A percentile compares a stretch with the other conserved stretches of the same genome.
phyloP scores from a whole-genome alignment of 2,888 invertebrate genomes.

The Sminthurinus aureus region DNA sequence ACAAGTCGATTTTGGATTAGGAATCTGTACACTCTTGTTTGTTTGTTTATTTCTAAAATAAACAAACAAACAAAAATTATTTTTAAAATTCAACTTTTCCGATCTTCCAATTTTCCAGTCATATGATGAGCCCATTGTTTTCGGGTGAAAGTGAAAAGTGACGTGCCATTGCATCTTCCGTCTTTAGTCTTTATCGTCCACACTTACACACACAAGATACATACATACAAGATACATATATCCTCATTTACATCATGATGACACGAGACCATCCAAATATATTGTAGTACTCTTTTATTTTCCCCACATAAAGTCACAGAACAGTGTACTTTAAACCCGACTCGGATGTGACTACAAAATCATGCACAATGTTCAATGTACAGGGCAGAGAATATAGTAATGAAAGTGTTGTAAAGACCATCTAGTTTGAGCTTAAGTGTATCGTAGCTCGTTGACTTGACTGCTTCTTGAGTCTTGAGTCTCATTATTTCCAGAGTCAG shows the following conservation, averaged over 20 bases:
- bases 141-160: conserved; percentile 40
- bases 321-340: no score
- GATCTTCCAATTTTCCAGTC: no score
- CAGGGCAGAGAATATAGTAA: no score
- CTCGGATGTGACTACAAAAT: background rate
- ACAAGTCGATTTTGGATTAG: no score
- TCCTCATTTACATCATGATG: conserved; percentile 17
- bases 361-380: no score
- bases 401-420: background rate
- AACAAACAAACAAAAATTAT: no score
- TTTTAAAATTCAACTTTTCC: no score
- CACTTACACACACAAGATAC: no score
- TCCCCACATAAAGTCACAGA: background rate
- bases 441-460: background rate
- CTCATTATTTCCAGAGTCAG: background rate
- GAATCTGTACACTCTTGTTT: no score
- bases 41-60: no score
- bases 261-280: background rate
- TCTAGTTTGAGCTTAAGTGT: background rate
- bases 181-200: background rate
- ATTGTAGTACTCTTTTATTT: background rate
- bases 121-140: conserved; percentile 38
- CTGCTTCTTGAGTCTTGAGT: background rate
- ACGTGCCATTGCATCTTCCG: conserved; percentile 19
- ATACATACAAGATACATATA: background rate